These are phyloP conservation scores for Dione juno DNA, from an alignment of 2,888 invertebrate genomes.

Conservation along the genomic window DNA sequence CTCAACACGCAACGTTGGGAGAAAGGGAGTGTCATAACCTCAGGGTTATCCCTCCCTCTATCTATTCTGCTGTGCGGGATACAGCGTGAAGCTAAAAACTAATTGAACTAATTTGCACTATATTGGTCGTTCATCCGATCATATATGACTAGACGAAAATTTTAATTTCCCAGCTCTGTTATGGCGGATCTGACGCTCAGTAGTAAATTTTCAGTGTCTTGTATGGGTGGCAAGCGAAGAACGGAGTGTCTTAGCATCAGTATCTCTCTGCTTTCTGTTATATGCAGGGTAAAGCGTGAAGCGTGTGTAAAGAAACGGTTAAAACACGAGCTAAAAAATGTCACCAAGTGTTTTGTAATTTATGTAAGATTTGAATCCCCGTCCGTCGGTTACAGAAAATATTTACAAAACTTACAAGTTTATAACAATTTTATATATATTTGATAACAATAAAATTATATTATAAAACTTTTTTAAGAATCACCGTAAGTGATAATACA, in stretches of 20 bases:
- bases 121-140: too few relatives aligned
- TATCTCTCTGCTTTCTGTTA: not conserved
- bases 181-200: not conserved
- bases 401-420: not conserved
- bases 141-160: too few relatives aligned
- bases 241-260: not conserved
- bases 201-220: too few relatives aligned
- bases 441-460: not conserved
- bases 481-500: not conserved
- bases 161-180: too few relatives aligned
- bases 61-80: too few relatives aligned
- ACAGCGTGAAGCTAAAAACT: too few relatives aligned
- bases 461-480: not conserved
- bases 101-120: too few relatives aligned
- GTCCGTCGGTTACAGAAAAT: not conserved
- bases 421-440: not conserved
- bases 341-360: not conserved
- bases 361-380: not conserved
- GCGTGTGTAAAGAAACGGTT: too few relatives aligned
- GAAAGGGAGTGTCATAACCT: too few relatives aligned
- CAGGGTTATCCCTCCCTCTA: too few relatives aligned
- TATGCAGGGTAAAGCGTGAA: not conserved
- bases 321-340: not conserved
- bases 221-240: not conserved
- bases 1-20: too few relatives aligned